Evolutionary conservation across 2,797 vertebrate species (phyloP), one percentile per base, ranked within the genome.

Genomic region (Mormyrops attenuatus): DNA sequence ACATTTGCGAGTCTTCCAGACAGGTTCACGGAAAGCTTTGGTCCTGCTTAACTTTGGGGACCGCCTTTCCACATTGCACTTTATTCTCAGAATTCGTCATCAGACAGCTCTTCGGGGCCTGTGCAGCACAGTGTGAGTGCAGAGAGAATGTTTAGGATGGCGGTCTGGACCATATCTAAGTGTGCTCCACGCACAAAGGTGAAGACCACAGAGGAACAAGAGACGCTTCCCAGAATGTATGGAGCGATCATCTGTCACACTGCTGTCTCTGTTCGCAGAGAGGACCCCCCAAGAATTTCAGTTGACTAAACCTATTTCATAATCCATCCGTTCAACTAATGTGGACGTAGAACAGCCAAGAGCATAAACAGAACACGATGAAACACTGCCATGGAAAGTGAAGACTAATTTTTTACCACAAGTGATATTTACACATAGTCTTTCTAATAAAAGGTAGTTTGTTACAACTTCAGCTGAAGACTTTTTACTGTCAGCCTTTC

Each of bases 251-350:
- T 86, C 22, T 17, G 53, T 86, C 84, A 52, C 8, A 53, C 47
- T 15, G 47, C 49, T 53, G 84, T 53, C 84, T 30, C n/a, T 86
- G 11, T 34, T 49, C 50, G 2, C 26, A 8, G 11, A 26, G 49
- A 50, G 84, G 84, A 86, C 84, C 84, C 84, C 84, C 84, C 47
- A 86, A 53, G 49, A 53, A 53, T 30, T 30, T 86, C 50, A 52
- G 47, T 13, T 30, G 84, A 6, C 49, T 86, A 52, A 52, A 53
- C 84, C 26, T 22, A 52, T 53, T 53, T 86, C 84, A 86, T 86
- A 53, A 86, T 52, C 50, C 22, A 86, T 86, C 49, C 22, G 8
- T 85, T 47, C 49, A 86, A 53, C 47, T 86, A 53, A 86, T 53
- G 22, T 86, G 47, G 49, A 53, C 26, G 50, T 52, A 86, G 50